A percentile compares a stretch with the other conserved stretches of the same genome.
phyloP scores from a whole-genome alignment of 2,797 vertebrate species.

The Pseudomugil gertrudae region DNA sequence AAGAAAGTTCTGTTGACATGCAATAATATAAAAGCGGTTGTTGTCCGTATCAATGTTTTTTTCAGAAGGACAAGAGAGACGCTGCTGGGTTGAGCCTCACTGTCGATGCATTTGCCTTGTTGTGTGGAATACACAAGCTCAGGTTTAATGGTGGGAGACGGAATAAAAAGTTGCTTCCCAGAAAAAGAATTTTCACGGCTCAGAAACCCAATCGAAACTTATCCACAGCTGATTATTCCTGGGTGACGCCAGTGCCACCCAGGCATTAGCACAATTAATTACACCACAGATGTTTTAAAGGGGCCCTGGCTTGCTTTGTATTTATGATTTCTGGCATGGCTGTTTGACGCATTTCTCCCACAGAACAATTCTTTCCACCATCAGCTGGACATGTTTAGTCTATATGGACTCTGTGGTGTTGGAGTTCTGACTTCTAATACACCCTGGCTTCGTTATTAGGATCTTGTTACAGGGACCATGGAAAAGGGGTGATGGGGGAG shows the following conservation, averaged over 20 bases:
- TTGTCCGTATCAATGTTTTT: slow-evolving; percentile 28
- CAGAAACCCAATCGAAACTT: slow-evolving; percentile 65
- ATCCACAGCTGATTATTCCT: slow-evolving; percentile 73
- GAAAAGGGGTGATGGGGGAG: slow-evolving; percentile 52
- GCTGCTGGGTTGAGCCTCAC: slow-evolving; percentile 9
- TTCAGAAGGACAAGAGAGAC: slow-evolving; percentile 22
- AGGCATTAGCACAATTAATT: slow-evolving; percentile 79
- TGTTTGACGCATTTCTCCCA: slow-evolving; percentile 71
- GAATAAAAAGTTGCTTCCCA: slow-evolving; percentile 30
- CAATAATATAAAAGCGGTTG: neutral
- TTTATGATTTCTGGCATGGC: slow-evolving; percentile 86
- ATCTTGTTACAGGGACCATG: slow-evolving; percentile 74
- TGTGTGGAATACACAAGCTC: slow-evolving; percentile 14
- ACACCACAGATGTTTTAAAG: slow-evolving; percentile 83
- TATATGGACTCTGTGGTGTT: slow-evolving; percentile 82
- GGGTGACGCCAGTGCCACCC: slow-evolving; percentile 80
- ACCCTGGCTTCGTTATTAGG: slow-evolving; percentile 74
- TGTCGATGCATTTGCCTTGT: slow-evolving; percentile 9
- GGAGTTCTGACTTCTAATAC: slow-evolving; percentile 75
- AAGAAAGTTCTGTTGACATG: slow-evolving; percentile 48
- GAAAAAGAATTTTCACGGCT: slow-evolving; percentile 32
- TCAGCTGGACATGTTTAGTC: slow-evolving; percentile 92
- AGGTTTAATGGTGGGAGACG: slow-evolving; percentile 40
- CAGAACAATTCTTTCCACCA: slow-evolving; percentile 85
- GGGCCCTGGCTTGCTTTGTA: slow-evolving; percentile 76